Conservation (phyloP, 2,797 vertebrate species). For the Salarias fasciatus region DNA sequence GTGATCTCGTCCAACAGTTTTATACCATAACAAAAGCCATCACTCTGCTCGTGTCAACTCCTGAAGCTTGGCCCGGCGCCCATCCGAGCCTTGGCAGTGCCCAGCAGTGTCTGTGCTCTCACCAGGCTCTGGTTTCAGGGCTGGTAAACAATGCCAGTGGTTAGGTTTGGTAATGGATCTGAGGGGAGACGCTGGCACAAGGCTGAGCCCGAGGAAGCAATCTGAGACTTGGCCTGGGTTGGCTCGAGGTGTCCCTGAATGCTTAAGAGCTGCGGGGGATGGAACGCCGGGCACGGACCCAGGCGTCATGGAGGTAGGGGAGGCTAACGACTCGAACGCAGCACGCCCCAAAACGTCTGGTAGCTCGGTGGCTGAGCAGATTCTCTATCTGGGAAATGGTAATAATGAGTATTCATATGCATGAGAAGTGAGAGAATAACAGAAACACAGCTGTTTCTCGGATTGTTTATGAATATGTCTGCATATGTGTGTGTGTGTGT, state of each 20-base stretch:
- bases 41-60: conserved; percentile 30
- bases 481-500: background rate
- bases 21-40: conserved; percentile 41
- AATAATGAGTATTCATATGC: background rate
- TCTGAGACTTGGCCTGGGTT: conserved; percentile 49
- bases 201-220: conserved; percentile 68
- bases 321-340: conserved; percentile 45
- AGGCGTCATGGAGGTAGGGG: conserved; percentile 48
- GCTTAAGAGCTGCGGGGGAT: conserved; percentile 42
- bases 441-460: background rate
- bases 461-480: background rate
- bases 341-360: conserved; percentile 18
- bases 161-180: conserved; percentile 82
- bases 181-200: conserved; percentile 67
- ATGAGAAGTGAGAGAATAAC: background rate
- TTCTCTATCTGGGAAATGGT: too few relatives aligned
- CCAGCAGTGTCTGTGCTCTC: conserved; percentile 65
- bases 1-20: conserved; percentile 47
- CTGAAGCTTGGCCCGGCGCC: conserved; percentile 49
- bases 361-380: conserved; percentile 3
- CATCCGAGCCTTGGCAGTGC: conserved; percentile 58
- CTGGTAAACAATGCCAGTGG: conserved; percentile 80
- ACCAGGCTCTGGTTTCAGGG: conserved; percentile 80
- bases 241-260: conserved; percentile 43
- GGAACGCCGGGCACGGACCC: conserved; percentile 52